Percentiles rank a stretch among this genome's conserved stretches.
Conservation (phyloP, 2,888 invertebrate genomes). For the Drosophila formosana region DNA sequence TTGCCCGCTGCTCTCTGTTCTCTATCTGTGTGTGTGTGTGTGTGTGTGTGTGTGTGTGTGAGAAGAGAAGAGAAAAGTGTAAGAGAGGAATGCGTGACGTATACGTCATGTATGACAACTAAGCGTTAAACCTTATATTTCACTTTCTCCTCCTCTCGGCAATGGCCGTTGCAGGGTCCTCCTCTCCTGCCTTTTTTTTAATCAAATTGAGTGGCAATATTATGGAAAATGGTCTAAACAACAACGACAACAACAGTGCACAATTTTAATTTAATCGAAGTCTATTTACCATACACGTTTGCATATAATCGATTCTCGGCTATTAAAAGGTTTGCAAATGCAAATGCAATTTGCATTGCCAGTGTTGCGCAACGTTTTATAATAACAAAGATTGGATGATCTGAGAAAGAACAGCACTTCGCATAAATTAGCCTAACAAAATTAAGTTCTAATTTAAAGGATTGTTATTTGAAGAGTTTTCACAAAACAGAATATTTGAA, state of each 20-base stretch:
- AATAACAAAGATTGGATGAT: background rate
- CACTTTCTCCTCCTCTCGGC: slow-evolving; percentile 3
- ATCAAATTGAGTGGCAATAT: slow-evolving; percentile 51
- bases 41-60: background rate
- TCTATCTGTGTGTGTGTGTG: background rate
- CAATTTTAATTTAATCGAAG: slow-evolving; percentile 11
- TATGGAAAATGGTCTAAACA: slow-evolving; percentile 15
- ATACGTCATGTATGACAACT: background rate
- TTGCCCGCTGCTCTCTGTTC: background rate
- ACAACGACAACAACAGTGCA: slow-evolving; percentile 5
- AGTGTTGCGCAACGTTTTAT: background rate
- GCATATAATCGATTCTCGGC: slow-evolving; percentile 12
- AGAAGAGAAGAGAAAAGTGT: background rate
- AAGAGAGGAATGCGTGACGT: background rate
- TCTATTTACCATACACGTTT: background rate
- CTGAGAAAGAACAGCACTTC: no score
- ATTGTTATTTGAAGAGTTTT: no score
- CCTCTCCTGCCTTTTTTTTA: slow-evolving; percentile 13
- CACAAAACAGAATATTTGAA: no score
- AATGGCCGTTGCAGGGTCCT: no score
- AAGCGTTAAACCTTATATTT: slow-evolving; percentile 3
- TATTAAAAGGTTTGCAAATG: background rate
- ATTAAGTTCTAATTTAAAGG: no score
- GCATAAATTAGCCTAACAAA: no score
- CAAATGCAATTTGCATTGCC: background rate